Conservation (phyloP, 2,888 invertebrate species). For the Conistra vaccinii region DNA sequence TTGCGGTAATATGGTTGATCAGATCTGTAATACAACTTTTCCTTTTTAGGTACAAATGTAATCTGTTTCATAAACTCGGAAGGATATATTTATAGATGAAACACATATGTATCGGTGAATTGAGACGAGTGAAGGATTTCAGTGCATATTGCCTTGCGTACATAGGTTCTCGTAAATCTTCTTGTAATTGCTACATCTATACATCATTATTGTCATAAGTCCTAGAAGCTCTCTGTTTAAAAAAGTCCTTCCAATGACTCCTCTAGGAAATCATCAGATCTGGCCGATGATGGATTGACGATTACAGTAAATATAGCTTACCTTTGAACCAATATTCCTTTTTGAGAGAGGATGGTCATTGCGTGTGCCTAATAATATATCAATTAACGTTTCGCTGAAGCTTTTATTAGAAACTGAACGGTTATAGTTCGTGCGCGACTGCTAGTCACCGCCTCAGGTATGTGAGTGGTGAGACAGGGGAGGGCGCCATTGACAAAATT, state of each 20-base stretch:
- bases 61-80: constrained; percentile 16
- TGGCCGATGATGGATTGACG: background rate
- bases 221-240: background rate
- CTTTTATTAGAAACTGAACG: background rate
- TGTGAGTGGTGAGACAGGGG: too few relatives aligned
- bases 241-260: background rate
- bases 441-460: too few relatives aligned
- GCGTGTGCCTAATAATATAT: background rate
- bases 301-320: background rate
- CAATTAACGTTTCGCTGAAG: background rate
- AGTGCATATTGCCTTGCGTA: background rate
- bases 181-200: background rate
- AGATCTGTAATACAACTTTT: constrained; percentile 5
- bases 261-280: background rate
- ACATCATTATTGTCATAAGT: background rate
- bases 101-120: constrained; percentile 5
- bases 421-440: too few relatives aligned
- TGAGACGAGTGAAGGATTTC: constrained; percentile 31
- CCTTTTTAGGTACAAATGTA: constrained; percentile 14
- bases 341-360: background rate
- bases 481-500: too few relatives aligned
- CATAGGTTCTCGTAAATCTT: background rate
- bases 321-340: background rate
- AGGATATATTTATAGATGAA: constrained; percentile 14
- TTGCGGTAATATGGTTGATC: constrained; percentile 14